These are phyloP conservation scores for Macaca mulatta DNA, from an alignment of 2,113 vertebrate species.

Conservation along the genomic window DNA sequence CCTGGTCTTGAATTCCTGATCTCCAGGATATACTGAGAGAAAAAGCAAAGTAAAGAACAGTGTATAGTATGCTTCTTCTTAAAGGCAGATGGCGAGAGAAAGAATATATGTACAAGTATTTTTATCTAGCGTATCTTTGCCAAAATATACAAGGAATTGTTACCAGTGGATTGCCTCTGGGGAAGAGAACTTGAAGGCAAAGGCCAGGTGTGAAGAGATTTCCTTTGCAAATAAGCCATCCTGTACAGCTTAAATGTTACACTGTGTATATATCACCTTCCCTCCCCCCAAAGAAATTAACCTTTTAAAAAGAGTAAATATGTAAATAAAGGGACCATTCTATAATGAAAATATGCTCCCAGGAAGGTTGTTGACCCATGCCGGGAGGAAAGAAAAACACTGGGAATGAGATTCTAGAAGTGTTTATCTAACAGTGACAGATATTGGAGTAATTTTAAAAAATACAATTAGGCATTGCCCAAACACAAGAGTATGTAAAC, in stretches of 20 bases:
- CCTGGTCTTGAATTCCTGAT: not conserved
- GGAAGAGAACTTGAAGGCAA: not conserved
- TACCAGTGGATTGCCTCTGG: not conserved
- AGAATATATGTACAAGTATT: not conserved
- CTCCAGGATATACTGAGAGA: not conserved
- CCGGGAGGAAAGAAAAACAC: not conserved
- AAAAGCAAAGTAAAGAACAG: not conserved
- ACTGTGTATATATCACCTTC: not conserved
- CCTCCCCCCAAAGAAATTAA: not conserved
- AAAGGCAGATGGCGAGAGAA: not conserved
- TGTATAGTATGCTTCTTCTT: not conserved
- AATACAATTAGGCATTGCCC: not conserved
- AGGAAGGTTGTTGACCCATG: not conserved
- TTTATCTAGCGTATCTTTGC: not conserved
- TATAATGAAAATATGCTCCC: not conserved
- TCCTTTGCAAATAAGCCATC: conserved; percentile 15
- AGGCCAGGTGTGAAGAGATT: not conserved
- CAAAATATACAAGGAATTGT: not conserved
- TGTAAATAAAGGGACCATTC: conserved; percentile 16
- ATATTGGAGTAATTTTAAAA: not conserved
- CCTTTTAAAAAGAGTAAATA: conserved; percentile 49
- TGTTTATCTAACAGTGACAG: not conserved
- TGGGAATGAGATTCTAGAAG: not conserved
- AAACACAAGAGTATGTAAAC: not conserved
- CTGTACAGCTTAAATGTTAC: not conserved